Evolutionary conservation across 1,140 invertebrate species (phyloP), one percentile per base, ranked within the genome.

Genomic region (Cydia strobilella): DNA sequence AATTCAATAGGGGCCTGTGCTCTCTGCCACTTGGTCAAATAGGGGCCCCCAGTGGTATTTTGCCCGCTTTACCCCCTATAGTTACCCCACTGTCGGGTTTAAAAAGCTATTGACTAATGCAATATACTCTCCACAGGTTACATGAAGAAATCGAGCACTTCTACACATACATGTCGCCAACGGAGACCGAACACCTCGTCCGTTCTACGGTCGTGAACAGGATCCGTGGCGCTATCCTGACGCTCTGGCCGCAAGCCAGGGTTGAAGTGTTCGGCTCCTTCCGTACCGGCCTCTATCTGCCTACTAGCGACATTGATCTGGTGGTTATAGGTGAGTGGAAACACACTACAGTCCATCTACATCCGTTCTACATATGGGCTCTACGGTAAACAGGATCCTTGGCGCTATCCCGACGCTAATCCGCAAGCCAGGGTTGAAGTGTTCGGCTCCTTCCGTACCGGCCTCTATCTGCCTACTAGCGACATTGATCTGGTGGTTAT

Each of bases 81-180:
- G 12, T 45, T 15, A 45, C 42, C 42, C 42, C 42, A 13, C 12
- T 42, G 12, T 42, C 12, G 10, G 0, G 13, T 45, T 45, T 13
- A 45, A 45, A 59, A 7, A 51, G 15, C 48, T 51, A 51, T 20
- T 5, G 1, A 59, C n/a, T 59, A 23, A 23, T 23, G 6, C 6
- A 59, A 23, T 10, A 27, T 27, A 10, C 7, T 80, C 76, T 75
- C 92, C 93, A 65, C 90, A 97, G 98, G 75, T 94, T 99, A 73
- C 98, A 99, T 91, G 96, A 99, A 94, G 98, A 99, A 94, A 99
- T 99, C 79, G 96, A 98, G 92, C 98, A 99, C 93, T 99, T 99
- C 93, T 99, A 96, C 93, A 90, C 95, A 76, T 99, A 99, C 93
- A 99, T 99, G 96, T 96, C 96, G 78, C 98, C 98, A 5, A 97